These are phyloP conservation scores for Disparrhopalites patrizii DNA, from an alignment of 2,888 invertebrate species.

Conservation along the genomic window DNA sequence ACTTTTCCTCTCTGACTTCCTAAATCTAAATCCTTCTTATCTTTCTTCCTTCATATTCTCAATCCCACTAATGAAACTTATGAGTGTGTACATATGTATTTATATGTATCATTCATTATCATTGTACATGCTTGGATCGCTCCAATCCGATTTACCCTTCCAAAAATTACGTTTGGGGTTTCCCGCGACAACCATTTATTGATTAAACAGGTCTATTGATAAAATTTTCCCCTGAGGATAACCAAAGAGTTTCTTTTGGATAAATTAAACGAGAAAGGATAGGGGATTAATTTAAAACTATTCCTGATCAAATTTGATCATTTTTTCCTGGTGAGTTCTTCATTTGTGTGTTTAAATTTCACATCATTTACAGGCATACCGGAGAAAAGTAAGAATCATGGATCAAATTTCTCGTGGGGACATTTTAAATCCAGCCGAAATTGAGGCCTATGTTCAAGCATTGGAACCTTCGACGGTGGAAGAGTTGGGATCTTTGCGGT, in stretches of 20 bases:
- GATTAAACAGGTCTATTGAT: neutral
- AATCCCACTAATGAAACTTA: neutral
- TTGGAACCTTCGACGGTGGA: constrained; percentile 64
- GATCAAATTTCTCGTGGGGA: constrained; percentile 29
- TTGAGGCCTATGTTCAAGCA: constrained; percentile 69
- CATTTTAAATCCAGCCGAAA: constrained; percentile 55
- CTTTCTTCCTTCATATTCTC: neutral
- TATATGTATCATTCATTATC: neutral
- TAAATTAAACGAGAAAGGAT: neutral
- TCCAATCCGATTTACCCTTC: neutral
- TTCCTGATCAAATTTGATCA: neutral
- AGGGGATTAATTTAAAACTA: neutral
- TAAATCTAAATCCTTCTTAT: neutral
- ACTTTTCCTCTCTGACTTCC: too few relatives aligned
- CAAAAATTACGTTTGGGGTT: neutral
- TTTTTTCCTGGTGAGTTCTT: neutral
- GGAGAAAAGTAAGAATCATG: too few relatives aligned
- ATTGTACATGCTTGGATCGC: neutral
- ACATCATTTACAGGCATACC: too few relatives aligned
- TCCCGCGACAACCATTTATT: neutral
- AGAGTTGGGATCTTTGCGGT: constrained; percentile 64
- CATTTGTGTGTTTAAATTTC: too few relatives aligned
- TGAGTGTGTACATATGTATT: neutral
- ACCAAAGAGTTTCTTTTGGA: neutral
- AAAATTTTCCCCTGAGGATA: neutral